A percentile compares a stretch with the other conserved stretches of the same genome.
phyloP scores from a whole-genome alignment of 2,888 invertebrate species.

The Mimachlamys varia region DNA sequence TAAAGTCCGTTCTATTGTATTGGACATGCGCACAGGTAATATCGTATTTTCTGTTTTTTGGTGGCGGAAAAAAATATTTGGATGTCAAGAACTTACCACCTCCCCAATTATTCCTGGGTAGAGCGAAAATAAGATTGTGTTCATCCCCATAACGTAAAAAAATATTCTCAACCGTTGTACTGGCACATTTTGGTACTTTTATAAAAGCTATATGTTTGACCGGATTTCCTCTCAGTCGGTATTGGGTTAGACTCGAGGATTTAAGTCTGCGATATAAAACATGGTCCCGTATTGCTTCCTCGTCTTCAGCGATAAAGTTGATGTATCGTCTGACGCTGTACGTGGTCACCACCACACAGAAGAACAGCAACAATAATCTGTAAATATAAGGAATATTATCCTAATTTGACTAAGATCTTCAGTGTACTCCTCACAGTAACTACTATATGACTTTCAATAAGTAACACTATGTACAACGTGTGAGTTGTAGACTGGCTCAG shows the following conservation, averaged over 20 bases:
- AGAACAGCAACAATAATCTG: not conserved
- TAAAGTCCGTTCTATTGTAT: not conserved
- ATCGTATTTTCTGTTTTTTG: not conserved
- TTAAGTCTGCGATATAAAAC: not conserved
- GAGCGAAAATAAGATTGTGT: not conserved
- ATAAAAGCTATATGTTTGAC: constrained; percentile 11
- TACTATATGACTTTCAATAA: no score
- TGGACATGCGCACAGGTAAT: not conserved
- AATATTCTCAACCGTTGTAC: not conserved
- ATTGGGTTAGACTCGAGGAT: not conserved
- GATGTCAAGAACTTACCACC: not conserved
- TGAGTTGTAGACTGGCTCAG: no score
- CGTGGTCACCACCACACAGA: not conserved
- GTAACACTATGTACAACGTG: no score
- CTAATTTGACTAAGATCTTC: no score
- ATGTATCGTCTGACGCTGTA: not conserved
- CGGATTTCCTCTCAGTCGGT: not conserved
- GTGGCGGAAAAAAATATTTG: not conserved
- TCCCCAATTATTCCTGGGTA: not conserved
- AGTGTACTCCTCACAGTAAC: no score
- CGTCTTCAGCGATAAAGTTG: not conserved
- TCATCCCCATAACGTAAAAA: not conserved
- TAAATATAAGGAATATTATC: no score
- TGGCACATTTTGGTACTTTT: not conserved
- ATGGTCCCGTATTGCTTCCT: not conserved